phyloP scores from a whole-genome alignment of 2,888 invertebrate species.

The Ophion ventricosus region DNA sequence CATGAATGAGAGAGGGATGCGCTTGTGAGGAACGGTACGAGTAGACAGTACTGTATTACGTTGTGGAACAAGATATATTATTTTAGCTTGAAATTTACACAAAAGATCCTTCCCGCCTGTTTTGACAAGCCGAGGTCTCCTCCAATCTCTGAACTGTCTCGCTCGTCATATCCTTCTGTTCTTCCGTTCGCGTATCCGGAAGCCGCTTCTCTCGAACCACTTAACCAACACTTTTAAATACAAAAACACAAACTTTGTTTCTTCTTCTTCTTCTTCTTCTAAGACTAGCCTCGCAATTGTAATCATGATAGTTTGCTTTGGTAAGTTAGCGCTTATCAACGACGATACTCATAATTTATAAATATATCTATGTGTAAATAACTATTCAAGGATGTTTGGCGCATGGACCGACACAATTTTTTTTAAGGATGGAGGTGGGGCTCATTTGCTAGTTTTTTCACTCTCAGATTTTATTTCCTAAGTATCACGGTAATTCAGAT shows the following conservation, averaged over 20 bases:
- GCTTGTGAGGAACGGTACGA: neutral
- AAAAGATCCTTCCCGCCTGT: constrained; percentile 74
- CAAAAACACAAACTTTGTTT: constrained; percentile 12
- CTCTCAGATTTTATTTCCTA: no score
- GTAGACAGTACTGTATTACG: constrained; percentile 16
- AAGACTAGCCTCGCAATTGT: constrained; percentile 49
- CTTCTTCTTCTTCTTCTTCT: constrained; percentile 23
- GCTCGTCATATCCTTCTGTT: constrained; percentile 66
- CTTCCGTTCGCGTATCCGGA: constrained; percentile 57
- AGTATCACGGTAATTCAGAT: no score
- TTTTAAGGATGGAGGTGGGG: no score
- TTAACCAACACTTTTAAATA: constrained; percentile 29
- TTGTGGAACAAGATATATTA: constrained; percentile 75
- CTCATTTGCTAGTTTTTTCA: no score
- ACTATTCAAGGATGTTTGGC: no score
- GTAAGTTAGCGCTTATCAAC: constrained; percentile 19
- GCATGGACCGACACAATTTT: no score
- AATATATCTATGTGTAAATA: neutral
- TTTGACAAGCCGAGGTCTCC: constrained; percentile 69
- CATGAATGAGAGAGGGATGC: neutral
- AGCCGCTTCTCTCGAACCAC: constrained; percentile 20
- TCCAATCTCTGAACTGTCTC: constrained; percentile 72
- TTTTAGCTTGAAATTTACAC: constrained; percentile 78
- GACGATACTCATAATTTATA: neutral
- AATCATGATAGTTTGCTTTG: constrained; percentile 39